Base-by-base conservation (phyloP, 2,113 vertebrate genomes). In the Otis tarda region DNA sequence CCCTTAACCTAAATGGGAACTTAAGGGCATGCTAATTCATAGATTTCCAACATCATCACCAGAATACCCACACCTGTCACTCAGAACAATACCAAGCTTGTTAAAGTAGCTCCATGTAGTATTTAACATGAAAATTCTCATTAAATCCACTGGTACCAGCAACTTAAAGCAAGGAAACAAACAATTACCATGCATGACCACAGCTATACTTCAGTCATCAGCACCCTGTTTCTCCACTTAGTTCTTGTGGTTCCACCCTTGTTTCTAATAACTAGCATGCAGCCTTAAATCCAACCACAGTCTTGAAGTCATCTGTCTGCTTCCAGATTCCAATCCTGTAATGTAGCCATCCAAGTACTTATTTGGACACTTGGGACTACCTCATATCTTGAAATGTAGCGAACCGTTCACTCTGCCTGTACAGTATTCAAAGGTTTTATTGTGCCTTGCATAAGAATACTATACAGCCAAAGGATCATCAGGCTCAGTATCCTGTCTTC, bases 61-160 rank as follows among this genome's bases (percentile, higher is more conserved):
- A 87, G 63, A 45, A 78, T 69, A 67, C n/a, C 39, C 65, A 57
- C 87, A 76, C 90, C 82, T 79, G 45, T 88, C 71, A 74, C 87
- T 49, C 5, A 92, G 64, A 85, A 88, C 91, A 82, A 79, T 84
- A 31, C 59, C 11, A 41, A 89, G 83, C 90, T 63, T 90, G 86
- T 96, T 91, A 52, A 88, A 63, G 41, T 22, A 55, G 83, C 33
- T 85, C 43, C 4, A 0, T 88, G 20, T 37, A 52, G 64, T 47
- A 81, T 88, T 85, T 65, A 50, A 74, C 59, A 60, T 47, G 71
- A 87, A 82, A 92, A 89, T 89, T 90, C 56, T 94, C 49, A 75
- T 87, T 81, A 89, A 93, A 86, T 63, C 56, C 43, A 17, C 56
- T 49, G 8, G 17, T 91, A 87, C 52, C 33, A 70, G 39, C 71